phyloP scores from a whole-genome alignment of 2,797 vertebrate genomes.

The Buceros bicornis region DNA sequence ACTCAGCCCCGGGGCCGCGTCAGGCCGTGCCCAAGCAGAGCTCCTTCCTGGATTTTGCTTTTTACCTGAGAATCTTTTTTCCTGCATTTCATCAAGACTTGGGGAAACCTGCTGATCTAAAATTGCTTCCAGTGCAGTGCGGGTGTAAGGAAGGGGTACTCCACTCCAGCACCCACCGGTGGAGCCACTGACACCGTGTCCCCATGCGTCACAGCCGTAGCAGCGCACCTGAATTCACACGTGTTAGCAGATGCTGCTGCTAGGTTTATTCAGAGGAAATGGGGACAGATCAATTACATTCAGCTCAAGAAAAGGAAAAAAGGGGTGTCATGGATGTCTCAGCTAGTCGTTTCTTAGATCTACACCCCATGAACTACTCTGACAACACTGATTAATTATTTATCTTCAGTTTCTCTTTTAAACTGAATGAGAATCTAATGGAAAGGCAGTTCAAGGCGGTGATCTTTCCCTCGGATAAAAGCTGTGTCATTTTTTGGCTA shows the following conservation, averaged over 20 bases:
- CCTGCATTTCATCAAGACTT: background rate
- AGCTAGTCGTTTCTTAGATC: background rate
- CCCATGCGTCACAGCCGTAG: background rate
- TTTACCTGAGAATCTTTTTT: background rate
- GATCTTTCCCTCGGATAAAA: background rate
- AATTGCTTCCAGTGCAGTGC: background rate
- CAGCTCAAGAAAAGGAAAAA: background rate
- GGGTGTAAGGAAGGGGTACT: background rate
- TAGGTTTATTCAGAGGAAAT: background rate
- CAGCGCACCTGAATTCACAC: accelerated
- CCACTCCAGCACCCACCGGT: background rate
- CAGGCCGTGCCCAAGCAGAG: background rate
- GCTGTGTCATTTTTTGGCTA: background rate
- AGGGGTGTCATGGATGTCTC: background rate
- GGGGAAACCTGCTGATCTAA: background rate
- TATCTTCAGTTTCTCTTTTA: background rate
- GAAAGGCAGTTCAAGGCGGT: background rate
- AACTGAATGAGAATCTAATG: background rate
- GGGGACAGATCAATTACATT: background rate
- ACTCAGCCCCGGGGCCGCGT: accelerated
- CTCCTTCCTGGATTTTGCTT: background rate
- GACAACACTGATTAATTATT: constrained; percentile 33
- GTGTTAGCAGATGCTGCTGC: background rate
- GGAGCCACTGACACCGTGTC: accelerated
- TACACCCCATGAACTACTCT: background rate